Evolutionary conservation across 2,888 invertebrate species (phyloP).

Genomic region (Zygogramma bicolorata): DNA sequence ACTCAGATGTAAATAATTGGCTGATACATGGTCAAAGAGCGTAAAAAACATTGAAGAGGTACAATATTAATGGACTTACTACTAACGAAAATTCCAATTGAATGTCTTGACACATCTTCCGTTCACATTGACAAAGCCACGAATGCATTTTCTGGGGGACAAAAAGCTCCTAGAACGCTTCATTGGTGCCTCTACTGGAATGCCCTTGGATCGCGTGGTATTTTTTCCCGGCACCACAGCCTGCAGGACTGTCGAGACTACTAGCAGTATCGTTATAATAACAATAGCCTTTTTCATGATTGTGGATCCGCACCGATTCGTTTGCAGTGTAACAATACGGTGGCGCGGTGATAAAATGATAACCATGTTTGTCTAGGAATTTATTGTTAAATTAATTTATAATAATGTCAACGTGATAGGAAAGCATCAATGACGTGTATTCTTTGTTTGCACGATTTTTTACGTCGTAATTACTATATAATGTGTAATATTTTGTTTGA

Average conservation of each 20-base stretch:
- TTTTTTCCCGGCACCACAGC: neutral
- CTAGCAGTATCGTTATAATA: neutral
- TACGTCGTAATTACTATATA: no score
- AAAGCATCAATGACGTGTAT: neutral
- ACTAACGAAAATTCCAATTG: neutral
- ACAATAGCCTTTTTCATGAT: neutral
- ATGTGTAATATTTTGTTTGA: no score
- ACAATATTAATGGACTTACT: no score
- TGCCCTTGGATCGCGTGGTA: neutral
- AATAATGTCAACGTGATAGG: neutral
- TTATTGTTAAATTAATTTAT: neutral
- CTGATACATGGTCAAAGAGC: no score
- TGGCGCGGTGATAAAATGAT: neutral
- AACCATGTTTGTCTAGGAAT: neutral
- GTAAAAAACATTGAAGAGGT: no score
- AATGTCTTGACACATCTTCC: slow-evolving; percentile 29
- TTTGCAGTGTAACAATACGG: neutral
- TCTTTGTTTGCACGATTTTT: no score
- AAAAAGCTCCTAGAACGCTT: slow-evolving; percentile 26
- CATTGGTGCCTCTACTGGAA: neutral
- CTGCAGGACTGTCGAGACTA: neutral
- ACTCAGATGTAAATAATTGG: no score
- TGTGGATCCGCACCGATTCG: neutral
- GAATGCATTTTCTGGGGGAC: slow-evolving; percentile 19
- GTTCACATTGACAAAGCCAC: slow-evolving; percentile 27